These are phyloP conservation scores for Bombyx mandarina DNA, from an alignment of 1,140 invertebrate species.

Conservation along the genomic window DNA sequence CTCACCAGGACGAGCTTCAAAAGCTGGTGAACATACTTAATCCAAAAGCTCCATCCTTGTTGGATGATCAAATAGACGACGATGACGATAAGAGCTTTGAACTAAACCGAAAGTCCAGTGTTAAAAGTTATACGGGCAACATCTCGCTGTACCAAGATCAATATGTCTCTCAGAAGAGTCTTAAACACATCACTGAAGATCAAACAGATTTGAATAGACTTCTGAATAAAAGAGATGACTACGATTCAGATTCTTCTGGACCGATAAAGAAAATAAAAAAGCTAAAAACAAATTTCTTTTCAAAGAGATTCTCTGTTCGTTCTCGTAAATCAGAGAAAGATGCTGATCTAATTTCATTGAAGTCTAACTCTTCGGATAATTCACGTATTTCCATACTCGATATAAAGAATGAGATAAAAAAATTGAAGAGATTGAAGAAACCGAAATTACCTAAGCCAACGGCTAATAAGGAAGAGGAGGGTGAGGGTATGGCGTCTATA, in stretches of 20 bases:
- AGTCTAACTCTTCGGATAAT: slow-evolving; percentile 55
- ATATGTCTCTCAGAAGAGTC: slow-evolving; percentile 34
- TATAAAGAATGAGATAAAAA: slow-evolving; percentile 61
- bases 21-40: slow-evolving; percentile 50
- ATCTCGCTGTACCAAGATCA: slow-evolving; percentile 50
- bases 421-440: slow-evolving; percentile 58
- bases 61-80: slow-evolving; percentile 50
- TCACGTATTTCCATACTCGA: slow-evolving; percentile 59
- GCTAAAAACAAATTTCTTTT: slow-evolving; percentile 46
- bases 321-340: slow-evolving; percentile 40
- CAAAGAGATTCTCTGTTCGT: slow-evolving; percentile 34
- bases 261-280: slow-evolving; percentile 50
- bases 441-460: slow-evolving; percentile 70
- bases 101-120: slow-evolving; percentile 26
- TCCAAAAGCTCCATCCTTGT: slow-evolving; percentile 42
- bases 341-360: slow-evolving; percentile 53
- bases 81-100: slow-evolving; percentile 53
- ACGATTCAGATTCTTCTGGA: slow-evolving; percentile 38
- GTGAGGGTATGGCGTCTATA: slow-evolving; percentile 75
- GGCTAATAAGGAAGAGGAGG: slow-evolving; percentile 70
- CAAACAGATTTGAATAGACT: slow-evolving; percentile 51
- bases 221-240: slow-evolving; percentile 37
- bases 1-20: slow-evolving; percentile 51
- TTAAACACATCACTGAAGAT: slow-evolving; percentile 54
- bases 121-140: slow-evolving; percentile 44